These are phyloP conservation scores for Athene noctua DNA, from an alignment of 2,113 vertebrate species.

Conservation along the genomic window DNA sequence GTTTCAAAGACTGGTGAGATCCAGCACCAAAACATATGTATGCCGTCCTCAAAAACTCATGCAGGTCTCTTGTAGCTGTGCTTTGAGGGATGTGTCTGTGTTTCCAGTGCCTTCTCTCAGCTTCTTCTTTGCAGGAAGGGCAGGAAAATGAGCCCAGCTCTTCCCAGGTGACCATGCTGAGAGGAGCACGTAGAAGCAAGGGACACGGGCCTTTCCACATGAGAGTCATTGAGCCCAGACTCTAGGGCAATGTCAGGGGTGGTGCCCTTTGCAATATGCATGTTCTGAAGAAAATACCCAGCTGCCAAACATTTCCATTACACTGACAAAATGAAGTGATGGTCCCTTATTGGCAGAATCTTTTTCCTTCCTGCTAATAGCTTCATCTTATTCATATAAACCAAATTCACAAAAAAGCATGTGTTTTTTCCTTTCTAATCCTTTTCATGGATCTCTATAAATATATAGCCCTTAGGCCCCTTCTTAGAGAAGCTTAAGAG, in stretches of 20 bases:
- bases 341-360: not conserved
- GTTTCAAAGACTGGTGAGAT: not conserved
- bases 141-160: not conserved
- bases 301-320: not conserved
- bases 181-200: not conserved
- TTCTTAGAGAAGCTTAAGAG: not conserved
- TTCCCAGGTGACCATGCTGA: not conserved
- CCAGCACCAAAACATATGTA: not conserved
- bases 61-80: not conserved
- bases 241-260: not conserved
- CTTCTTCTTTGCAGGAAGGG: not conserved
- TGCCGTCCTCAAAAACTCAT: not conserved
- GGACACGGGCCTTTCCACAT: fast-evolving
- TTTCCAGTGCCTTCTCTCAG: not conserved
- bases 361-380: not conserved
- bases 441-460: not conserved
- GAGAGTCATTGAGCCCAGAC: not conserved
- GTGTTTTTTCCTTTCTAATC: not conserved
- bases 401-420: not conserved
- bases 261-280: not conserved
- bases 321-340: not conserved
- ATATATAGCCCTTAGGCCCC: not conserved
- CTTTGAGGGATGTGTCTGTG: not conserved
- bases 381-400: not conserved
- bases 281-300: not conserved